phyloP scores from a whole-genome alignment of 2,888 invertebrate species.

The Melieria picta region DNA sequence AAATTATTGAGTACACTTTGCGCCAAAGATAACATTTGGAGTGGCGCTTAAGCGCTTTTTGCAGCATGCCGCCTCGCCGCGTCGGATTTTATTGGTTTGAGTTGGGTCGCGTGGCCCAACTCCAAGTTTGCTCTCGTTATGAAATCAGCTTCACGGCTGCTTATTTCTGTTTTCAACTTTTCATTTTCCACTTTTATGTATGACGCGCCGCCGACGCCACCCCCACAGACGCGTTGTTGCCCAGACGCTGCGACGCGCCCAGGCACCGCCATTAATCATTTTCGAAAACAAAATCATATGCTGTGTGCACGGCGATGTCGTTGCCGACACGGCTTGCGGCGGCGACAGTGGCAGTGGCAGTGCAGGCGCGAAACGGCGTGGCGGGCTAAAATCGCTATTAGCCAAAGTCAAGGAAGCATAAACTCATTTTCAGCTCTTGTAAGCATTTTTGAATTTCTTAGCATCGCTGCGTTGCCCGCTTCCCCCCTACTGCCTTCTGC shows the following conservation, averaged over 20 bases:
- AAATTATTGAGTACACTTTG: too few relatives aligned
- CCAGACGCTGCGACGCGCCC: too few relatives aligned
- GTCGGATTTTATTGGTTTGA: too few relatives aligned
- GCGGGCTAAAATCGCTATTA: conserved; percentile 28
- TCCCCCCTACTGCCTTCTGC: too few relatives aligned
- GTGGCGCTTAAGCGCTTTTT: too few relatives aligned
- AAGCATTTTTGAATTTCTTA: conserved; percentile 31
- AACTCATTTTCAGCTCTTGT: conserved; percentile 36
- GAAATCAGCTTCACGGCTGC: background rate
- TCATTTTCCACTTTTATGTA: background rate
- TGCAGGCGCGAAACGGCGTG: background rate
- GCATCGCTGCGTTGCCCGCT: too few relatives aligned
- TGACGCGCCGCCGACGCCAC: background rate
- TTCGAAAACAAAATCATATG: conserved; percentile 32
- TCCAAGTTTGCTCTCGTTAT: background rate
- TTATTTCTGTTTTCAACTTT: background rate
- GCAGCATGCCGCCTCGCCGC: too few relatives aligned
- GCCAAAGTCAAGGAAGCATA: conserved; percentile 34
- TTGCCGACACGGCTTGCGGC: background rate
- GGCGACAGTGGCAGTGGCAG: background rate
- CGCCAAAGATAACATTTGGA: too few relatives aligned
- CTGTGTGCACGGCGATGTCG: conserved; percentile 14
- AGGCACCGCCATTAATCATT: conserved; percentile 33
- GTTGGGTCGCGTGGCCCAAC: too few relatives aligned
- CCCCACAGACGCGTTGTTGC: background rate